Base-by-base conservation (phyloP, 2,113 vertebrate genomes). In the Pan paniscus region DNA sequence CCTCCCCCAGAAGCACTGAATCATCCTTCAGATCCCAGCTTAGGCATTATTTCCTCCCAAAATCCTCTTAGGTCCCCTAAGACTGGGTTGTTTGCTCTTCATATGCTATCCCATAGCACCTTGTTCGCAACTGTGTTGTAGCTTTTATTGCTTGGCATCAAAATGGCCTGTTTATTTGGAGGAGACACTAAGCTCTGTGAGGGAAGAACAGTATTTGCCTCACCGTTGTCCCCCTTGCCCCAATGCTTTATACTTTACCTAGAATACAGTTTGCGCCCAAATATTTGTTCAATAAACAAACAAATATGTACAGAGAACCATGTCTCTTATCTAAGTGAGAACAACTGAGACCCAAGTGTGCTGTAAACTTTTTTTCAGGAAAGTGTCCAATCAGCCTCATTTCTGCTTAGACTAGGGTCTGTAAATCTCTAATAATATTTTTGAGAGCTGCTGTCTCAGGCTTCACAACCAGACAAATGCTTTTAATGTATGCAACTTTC, bases 401-500 rank as follows among this genome's bases (percentile, higher is more conserved):
- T 90, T 93, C 72, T 94, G 72, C 64, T 43, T 83, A 59, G 30
- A 75, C 59, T 27, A 38, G 30, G 32, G 16, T 88, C 83, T 96
- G n/a, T 46, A 90, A 88, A 88, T 55, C 52, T 90, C 75, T 85
- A 78, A 25, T 92, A 80, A 93, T 78, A 67, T 89, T 93, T 91
- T 81, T 8, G 67, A 90, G 94, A 96, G 57, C 84, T 89, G 72
- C n/a, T 40, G 35, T 48, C 68, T 97, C 80, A 43, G 83, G 80
- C 86, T 96, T 93, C 35, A 88, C 92, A 97, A 96, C 12, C 57
- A 94, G 61, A 90, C 46, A 96, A 97, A 92, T 68, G 57, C 17
- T 96, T 95, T 82, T 87, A 95, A 79, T n/a, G 75, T 38, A 79
- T 88, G 88, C 46, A 85, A 94, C 88, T 97, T 91, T 88, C 73